Conservation (phyloP, 2,888 invertebrate genomes). For the Acrocyrtus sp. region DNA sequence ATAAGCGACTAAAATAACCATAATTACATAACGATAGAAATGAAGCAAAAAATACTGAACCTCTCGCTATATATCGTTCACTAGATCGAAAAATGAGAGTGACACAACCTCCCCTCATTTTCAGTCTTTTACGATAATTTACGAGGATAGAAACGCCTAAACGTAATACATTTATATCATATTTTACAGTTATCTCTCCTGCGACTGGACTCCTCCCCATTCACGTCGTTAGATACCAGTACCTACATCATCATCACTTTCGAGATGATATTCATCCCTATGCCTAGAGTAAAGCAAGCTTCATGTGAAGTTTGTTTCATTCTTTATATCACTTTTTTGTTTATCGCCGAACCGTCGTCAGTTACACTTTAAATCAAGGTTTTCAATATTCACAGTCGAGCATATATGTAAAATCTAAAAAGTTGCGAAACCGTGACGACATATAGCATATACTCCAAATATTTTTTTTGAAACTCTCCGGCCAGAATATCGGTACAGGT, state of each 20-base stretch:
- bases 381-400: conserved; percentile 48
- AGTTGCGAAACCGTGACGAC: conserved; percentile 19
- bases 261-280: conserved; percentile 28
- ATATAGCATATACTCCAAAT: conserved; percentile 7
- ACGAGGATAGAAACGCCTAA: conserved; percentile 39
- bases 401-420: neutral
- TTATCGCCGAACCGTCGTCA: too few species aligned
- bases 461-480: conserved; percentile 1
- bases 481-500: neutral
- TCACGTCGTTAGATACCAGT: neutral
- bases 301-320: conserved; percentile 37
- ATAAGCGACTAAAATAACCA: too few species aligned
- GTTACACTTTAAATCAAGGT: conserved; percentile 43
- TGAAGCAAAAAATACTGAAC: too few species aligned
- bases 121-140: conserved; percentile 53
- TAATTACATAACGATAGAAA: too few species aligned
- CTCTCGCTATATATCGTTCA: conserved; percentile 26
- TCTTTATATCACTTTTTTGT: too few species aligned
- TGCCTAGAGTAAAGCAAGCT: too few species aligned
- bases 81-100: conserved; percentile 40
- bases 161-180: neutral
- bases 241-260: conserved; percentile 8
- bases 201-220: too few species aligned
- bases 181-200: neutral
- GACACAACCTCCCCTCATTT: conserved; percentile 22